Conservation (phyloP, 2,888 invertebrate genomes). For the Amphipyra berbera region DNA sequence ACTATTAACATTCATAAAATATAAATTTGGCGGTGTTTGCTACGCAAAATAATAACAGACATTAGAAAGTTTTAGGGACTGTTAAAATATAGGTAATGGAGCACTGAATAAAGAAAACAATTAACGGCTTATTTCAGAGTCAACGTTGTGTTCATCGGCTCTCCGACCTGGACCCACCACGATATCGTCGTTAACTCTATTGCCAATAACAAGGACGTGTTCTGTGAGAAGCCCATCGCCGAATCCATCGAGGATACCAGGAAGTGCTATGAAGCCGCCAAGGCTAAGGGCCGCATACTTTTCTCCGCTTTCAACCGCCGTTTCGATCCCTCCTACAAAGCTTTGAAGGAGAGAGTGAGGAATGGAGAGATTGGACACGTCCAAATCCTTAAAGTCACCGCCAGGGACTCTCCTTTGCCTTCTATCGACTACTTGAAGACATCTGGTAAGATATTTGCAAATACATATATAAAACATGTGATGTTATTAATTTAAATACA, state of each 20-base stretch:
- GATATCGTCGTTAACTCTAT: slow-evolving; percentile 87
- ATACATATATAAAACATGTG: too few species aligned
- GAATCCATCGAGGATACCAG: slow-evolving; percentile 86
- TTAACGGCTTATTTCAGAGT: slow-evolving; percentile 48
- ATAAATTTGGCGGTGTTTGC: too few species aligned
- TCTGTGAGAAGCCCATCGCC: slow-evolving; percentile 93
- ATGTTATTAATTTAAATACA: too few species aligned
- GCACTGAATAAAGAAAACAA: not conserved
- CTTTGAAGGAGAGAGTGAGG: slow-evolving; percentile 84
- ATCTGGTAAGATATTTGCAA: slow-evolving; percentile 81
- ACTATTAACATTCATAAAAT: too few species aligned
- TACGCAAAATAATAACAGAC: not conserved
- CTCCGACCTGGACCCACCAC: slow-evolving; percentile 91
- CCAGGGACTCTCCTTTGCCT: slow-evolving; percentile 92
- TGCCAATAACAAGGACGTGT: slow-evolving; percentile 90
- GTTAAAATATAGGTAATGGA: not conserved
- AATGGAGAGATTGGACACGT: slow-evolving; percentile 91
- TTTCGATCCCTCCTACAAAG: slow-evolving; percentile 91
- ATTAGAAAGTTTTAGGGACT: not conserved
- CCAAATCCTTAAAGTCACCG: slow-evolving; percentile 91
- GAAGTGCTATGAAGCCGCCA: slow-evolving; percentile 90
- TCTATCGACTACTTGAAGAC: slow-evolving; percentile 89
- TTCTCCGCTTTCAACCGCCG: slow-evolving; percentile 92
- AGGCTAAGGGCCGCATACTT: slow-evolving; percentile 86
- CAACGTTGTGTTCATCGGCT: slow-evolving; percentile 86